These are phyloP conservation scores for Atopsyche davidsoni DNA, from an alignment of 1,140 invertebrate species.

Conservation along the genomic window DNA sequence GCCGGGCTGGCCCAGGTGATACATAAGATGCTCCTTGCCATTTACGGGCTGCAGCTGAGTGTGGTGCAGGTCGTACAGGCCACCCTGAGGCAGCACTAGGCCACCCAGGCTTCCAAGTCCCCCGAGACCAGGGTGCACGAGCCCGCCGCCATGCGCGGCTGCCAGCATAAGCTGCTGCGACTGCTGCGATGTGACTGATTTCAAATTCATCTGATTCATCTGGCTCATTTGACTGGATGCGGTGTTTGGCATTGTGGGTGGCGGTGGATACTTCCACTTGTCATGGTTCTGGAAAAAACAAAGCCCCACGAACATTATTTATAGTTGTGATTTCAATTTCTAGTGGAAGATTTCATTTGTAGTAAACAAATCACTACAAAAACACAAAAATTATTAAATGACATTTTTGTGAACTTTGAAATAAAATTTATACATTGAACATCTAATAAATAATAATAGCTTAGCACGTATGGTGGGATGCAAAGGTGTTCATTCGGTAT, in stretches of 20 bases:
- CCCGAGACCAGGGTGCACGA: constrained; percentile 16
- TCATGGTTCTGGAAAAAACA: constrained; percentile 59
- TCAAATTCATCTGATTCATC: constrained; percentile 42
- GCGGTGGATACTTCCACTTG: constrained; percentile 61
- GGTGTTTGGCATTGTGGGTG: constrained; percentile 44
- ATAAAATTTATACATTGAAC: too few relatives aligned
- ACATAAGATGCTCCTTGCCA: constrained; percentile 58
- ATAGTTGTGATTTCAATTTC: too few relatives aligned
- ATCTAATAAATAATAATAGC: not conserved
- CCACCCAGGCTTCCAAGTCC: constrained; percentile 6
- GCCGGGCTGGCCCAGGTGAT: constrained; percentile 58
- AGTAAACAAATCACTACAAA: too few relatives aligned
- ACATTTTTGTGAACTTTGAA: too few relatives aligned
- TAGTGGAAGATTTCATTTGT: too few relatives aligned
- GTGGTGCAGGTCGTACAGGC: constrained; percentile 51
- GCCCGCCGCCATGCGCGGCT: constrained; percentile 1
- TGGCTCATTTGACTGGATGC: constrained; percentile 36
- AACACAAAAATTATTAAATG: too few relatives aligned
- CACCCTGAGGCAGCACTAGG: constrained; percentile 42
- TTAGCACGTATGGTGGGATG: not conserved
- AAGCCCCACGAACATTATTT: constrained; percentile 26
- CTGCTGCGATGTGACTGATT: constrained; percentile 49
- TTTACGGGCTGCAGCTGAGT: constrained; percentile 50
- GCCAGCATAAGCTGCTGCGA: constrained; percentile 36
- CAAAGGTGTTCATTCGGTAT: too few relatives aligned